Evolutionary conservation across 2,113 vertebrate species (phyloP), one percentile per base, ranked within the genome.

Genomic region (Nothocercus julius): DNA sequence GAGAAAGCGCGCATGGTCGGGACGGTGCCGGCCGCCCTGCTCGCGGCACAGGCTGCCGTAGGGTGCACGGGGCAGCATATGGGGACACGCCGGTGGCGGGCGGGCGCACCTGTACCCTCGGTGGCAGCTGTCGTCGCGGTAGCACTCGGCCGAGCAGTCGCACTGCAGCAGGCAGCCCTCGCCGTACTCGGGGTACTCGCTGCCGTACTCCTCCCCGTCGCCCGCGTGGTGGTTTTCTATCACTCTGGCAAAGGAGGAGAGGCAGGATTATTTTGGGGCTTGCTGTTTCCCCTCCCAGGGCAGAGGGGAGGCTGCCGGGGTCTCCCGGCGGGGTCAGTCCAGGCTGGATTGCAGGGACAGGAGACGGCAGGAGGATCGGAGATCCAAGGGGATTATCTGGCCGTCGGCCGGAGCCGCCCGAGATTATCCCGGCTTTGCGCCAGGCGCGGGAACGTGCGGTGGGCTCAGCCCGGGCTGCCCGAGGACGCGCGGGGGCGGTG

Each of bases 91-190:
- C 25, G 30, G 7, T 9, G 49, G 49, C 45, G 8, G 45, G 16
- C 45, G 25, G 66, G 24, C 20, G 3, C 54, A 98, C 98, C 98
- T 98, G 97, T 98, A 98, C 24, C 98, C 98, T 47, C 97, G 97
- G 89, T 98, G 97, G 94, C 97, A 74, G 19, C 97, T 82, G 69
- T 98, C 97, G 16, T 98, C 95, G 4, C 92, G 97, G 80, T 98
- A 98, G 97, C 98, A 98, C 94, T 98, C 97, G 22, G 97, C 97
- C 2, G 98, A 97, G 96, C 98, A 98, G 89, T 98, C 97, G 4
- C 98, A 98, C 84, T 98, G 98, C 87, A 98, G 96, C 28, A 96
- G 95, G 92, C 97, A 98, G 84, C 97, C 98, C 62, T 98, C 98
- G 17, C 96, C 95, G 0, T 97, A 98, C 24, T 94, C 97, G 2